A percentile compares a stretch with the other conserved stretches of the same genome.
Conservation (phyloP, 2,888 invertebrate genomes). For the Sthenelais limicola region DNA sequence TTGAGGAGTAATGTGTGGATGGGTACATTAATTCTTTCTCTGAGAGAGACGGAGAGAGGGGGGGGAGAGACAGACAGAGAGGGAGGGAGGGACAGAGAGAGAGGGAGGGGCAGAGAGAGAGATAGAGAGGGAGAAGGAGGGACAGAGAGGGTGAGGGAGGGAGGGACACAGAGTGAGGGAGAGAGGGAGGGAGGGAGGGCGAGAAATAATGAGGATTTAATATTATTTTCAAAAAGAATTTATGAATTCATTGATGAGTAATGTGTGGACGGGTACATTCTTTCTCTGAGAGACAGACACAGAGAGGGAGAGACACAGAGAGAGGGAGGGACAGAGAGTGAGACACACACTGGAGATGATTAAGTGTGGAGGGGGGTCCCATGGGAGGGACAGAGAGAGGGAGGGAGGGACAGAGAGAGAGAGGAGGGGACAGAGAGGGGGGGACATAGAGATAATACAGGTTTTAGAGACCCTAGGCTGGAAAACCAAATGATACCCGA, state of each 20-base stretch:
- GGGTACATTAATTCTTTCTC: too few species aligned
- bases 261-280: too few species aligned
- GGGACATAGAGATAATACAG: too few species aligned
- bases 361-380: background rate
- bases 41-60: slow-evolving; percentile 11
- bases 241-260: too few species aligned
- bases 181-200: too few species aligned
- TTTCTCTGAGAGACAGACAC: background rate
- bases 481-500: too few species aligned
- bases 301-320: background rate
- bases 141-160: background rate
- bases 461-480: too few species aligned
- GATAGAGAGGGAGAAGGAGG: background rate
- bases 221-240: too few species aligned
- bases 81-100: background rate
- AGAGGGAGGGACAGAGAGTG: background rate
- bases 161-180: background rate
- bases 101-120: background rate
- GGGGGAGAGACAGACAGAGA: background rate
- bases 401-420: background rate
- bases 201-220: background rate
- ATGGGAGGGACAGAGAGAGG: background rate
- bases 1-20: too few species aligned
- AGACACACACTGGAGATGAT: too few species aligned
- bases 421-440: too few species aligned